Evolutionary conservation across 2,113 vertebrate genomes (phyloP), one percentile per base, ranked within the genome.

Genomic region (Daphoenositta chrysoptera): DNA sequence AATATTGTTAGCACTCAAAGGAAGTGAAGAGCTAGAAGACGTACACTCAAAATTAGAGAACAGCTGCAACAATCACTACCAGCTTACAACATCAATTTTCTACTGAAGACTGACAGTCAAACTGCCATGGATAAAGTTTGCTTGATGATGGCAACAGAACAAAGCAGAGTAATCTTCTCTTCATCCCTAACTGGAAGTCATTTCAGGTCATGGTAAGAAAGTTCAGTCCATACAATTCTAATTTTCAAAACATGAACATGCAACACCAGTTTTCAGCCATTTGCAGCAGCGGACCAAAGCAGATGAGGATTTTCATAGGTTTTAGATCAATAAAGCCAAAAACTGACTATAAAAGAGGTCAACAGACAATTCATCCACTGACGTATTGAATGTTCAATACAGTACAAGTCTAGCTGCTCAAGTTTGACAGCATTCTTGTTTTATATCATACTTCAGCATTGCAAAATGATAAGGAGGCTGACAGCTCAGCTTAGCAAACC

Each of bases 391-490:
- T 68, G 65, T 81, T 90, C 60, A 72, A 78, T 93, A 87, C 31
- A 40, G 56, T 57, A 50, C 76, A 76, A 77, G 82, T 77, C 83
- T 54, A 84, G 89, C 82, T 80, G 83, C 78, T 96, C 96, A 85
- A 66, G 94, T 96, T 19, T 93, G 70, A 89, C 96, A 93, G 80
- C 94, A 96, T 96, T 96, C 94, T 97, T 97, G 58, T 70, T 93
- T 91, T 87, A 83, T 95, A 91, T 96, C 87, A 68, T 80, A 73
- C 83, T 81, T 69, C 15, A 68, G 60, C 89, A 70, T 93, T 93
- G 77, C 88, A 92, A 94, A 94, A 89, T 53, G 91, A 94, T 95
- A 96, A 94, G 91, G 21, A 69, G 37, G 58, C 28, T 83, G 71
- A 93, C 90, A 92, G 44, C 83, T 93, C 84, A 92, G 89, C 58